Conservation (phyloP, 2,113 vertebrate genomes). For the Acrocephalus kingi region DNA sequence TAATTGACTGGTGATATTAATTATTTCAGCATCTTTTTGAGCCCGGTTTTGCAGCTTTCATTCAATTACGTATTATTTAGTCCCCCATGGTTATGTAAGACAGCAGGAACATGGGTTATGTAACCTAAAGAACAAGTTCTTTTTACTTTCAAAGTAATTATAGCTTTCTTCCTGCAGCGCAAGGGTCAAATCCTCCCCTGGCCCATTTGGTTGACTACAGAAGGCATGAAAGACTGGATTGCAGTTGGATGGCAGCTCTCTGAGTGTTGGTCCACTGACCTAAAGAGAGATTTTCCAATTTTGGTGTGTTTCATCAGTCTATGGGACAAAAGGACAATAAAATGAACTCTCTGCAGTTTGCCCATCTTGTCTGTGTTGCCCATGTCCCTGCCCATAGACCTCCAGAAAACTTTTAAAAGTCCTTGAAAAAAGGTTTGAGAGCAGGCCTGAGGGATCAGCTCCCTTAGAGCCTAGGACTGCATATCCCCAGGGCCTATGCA, state of each 20-base stretch:
- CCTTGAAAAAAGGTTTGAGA: neutral
- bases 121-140: neutral
- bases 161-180: neutral
- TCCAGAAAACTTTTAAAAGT: neutral
- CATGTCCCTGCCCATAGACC: neutral
- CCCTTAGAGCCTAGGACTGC: neutral
- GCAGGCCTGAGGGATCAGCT: neutral
- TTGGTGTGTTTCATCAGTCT: neutral
- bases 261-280: neutral
- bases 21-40: slow-evolving; percentile 7
- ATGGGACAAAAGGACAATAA: neutral
- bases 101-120: neutral
- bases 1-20: slow-evolving; percentile 3
- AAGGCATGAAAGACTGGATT: neutral
- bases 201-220: neutral
- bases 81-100: neutral
- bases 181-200: neutral
- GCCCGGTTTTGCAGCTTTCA: neutral
- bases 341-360: neutral
- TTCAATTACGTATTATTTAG: neutral
- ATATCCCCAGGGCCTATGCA: neutral
- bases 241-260: neutral
- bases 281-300: neutral
- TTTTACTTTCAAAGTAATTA: neutral
- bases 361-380: neutral